Evolutionary conservation across 2,888 invertebrate species (phyloP), one percentile per base, ranked within the genome.

Genomic region (Prosopocoilus inquinatus): DNA sequence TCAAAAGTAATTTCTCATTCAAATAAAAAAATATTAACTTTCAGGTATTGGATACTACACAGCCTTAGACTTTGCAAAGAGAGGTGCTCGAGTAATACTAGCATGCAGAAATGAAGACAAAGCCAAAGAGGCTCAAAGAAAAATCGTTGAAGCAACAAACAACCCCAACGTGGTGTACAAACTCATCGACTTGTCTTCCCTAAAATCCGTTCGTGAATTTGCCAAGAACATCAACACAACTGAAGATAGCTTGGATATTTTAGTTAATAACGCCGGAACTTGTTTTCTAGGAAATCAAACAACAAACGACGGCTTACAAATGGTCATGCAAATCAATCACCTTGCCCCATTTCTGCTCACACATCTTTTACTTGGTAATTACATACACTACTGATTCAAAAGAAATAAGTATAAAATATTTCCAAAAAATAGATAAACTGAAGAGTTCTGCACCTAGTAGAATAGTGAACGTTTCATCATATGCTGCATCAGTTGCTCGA

Each of bases 241-340:
- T 0, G 83, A 84, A 71, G 74, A 76, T 0, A 80, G 80, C 63
- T 64, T 88, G 45, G 84, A 88, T 64, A 81, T 86, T 9, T 73
- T 88, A 16, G 78, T 87, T 8, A 85, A 86, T 69, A 87, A 87
- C 65, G 86, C 87, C 0, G 86, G 85, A 0, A 78, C 80, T 0
- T 78, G 76, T 9, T 79, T 79, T 1, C 68, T 77, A 11, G 73
- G 75, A 0, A 71, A 78, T 38, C 71, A 72, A 13, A 70, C 70
- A 34, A 85, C 86, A 0, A 77, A 79, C 53, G 87, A 89, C 61
- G 87, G 86, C 0, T 77, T 88, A 36, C 81, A 87, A 41, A 70
- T 78, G 12, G 82, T 81, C 47, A 82, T 87, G 47, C 55, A 50
- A 15, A 35, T 33, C 3, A 55, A 55, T 49, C 41, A 55, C 32